These are phyloP conservation scores for Gallinago media DNA, from an alignment of 2,113 vertebrate species.

Conservation along the genomic window DNA sequence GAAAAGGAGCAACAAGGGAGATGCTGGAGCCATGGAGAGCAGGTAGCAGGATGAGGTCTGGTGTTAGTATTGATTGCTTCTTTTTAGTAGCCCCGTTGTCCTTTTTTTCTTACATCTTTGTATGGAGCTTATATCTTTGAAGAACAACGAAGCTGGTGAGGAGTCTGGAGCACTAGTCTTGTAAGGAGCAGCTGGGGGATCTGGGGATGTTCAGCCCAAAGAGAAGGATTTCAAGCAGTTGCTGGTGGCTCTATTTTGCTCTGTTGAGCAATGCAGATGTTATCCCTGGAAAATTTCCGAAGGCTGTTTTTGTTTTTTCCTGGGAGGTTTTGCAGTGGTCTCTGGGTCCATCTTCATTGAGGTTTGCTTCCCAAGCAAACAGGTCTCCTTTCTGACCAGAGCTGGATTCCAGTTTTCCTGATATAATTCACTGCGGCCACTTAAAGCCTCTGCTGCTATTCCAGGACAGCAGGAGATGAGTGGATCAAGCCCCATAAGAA, in stretches of 20 bases:
- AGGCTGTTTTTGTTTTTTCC: not conserved
- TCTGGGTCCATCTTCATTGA: not conserved
- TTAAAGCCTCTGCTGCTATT: not conserved
- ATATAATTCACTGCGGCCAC: rapidly evolving
- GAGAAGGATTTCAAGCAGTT: not conserved
- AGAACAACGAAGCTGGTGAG: not conserved
- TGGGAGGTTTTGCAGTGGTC: not conserved
- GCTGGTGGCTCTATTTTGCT: not conserved
- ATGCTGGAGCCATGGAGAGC: rapidly evolving
- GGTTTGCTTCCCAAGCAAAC: not conserved
- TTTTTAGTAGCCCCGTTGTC: not conserved
- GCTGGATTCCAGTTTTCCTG: not conserved
- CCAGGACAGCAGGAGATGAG: not conserved
- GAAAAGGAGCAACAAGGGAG: not conserved
- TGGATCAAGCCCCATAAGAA: not conserved
- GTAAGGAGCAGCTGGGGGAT: not conserved
- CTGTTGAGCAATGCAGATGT: not conserved
- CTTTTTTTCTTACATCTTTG: not conserved
- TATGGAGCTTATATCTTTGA: not conserved
- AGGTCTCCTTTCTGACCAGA: not conserved
- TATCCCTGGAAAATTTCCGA: not conserved
- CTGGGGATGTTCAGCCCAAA: not conserved
- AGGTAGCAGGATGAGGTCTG: not conserved
- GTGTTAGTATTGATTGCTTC: not conserved
- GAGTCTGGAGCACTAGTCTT: not conserved